Percentiles rank a stretch among this genome's conserved stretches.
phyloP scores from a whole-genome alignment of 1,140 invertebrate genomes.

The Bombus cullumanus region DNA sequence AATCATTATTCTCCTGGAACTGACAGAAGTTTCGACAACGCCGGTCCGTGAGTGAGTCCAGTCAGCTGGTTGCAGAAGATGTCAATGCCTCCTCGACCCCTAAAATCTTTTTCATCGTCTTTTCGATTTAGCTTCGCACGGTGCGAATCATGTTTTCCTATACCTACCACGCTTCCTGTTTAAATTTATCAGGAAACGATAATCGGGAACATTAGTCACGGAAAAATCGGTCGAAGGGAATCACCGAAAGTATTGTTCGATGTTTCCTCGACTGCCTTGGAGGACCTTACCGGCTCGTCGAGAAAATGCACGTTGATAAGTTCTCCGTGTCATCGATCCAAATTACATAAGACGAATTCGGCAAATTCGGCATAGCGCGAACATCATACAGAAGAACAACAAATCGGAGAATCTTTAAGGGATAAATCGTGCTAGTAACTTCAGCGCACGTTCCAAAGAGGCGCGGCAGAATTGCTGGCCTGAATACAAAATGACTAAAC shows the following conservation, averaged over 20 bases:
- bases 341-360: constrained; percentile 1
- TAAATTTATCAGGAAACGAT: not conserved
- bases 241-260: not conserved
- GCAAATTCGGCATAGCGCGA: not conserved
- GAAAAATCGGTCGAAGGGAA: not conserved
- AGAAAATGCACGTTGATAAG: not conserved
- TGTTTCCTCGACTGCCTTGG: not conserved
- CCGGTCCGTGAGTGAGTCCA: not conserved
- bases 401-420: constrained; percentile 12
- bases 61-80: constrained; percentile 1
- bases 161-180: too few relatives aligned
- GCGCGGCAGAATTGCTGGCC: constrained; percentile 47
- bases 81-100: constrained; percentile 6
- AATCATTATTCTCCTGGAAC: constrained; percentile 1
- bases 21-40: not conserved
- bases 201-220: not conserved
- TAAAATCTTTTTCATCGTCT: not conserved
- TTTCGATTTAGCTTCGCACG: not conserved
- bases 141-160: not conserved
- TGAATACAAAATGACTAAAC: constrained; percentile 61
- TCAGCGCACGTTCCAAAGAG: constrained; percentile 47
- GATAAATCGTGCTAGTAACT: constrained; percentile 14
- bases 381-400: too few relatives aligned
- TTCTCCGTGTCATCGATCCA: not conserved
- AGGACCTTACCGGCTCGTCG: not conserved